Base-by-base conservation (phyloP, 2,888 invertebrate genomes). In the Coronaproctus castanopsis region DNA sequence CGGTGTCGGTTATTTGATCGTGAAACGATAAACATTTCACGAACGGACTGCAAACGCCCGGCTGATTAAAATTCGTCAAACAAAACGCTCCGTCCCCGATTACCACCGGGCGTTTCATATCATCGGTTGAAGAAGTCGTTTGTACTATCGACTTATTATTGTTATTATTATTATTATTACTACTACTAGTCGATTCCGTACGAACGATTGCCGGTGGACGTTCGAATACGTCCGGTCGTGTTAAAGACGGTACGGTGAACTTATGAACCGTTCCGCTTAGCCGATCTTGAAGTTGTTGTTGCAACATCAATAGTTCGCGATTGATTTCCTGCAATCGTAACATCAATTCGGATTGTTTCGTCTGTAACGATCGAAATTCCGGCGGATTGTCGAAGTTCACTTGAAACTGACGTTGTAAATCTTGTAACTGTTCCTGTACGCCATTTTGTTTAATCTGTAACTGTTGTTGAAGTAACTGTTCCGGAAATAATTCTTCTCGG, bases 11-110 rank as follows among this genome's bases (percentile, higher is more conserved):
- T 19, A 71, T 63, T 58, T 71, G 70, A 1, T 70, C 68, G 63
- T 69, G 71, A 64, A 71, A 70, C 3, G 68, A 67, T 60, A 70
- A 65, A 61, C 71, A 71, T 60, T 67, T 67, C 54, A 70, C 67
- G n/a, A 71, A 64, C 8, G 70, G 69, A 18, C 68, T 65, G 60
- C 71, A 71, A 2, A 65, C 59, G 2, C 71, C 71, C 1, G 65
- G 63, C 55, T 67, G 36, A 14, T 36, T 36, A 14, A 36, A 36
- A 36, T 36, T 14, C 8, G 36, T 36, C 36, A 36, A 14, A 36
- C 36, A 36, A n/a, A n/a, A n/a, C n/a, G n/a, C n/a, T n/a, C 20
- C 49, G 53, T 53, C 59, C 59, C 57, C 21, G 23, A 21, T 60
- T 57, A 5, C 59, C 59, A 19, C 14, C 24, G 5, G 2, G 56